These are phyloP conservation scores for Tautogolabrus adspersus DNA, from an alignment of 2,113 vertebrate species.

Conservation along the genomic window DNA sequence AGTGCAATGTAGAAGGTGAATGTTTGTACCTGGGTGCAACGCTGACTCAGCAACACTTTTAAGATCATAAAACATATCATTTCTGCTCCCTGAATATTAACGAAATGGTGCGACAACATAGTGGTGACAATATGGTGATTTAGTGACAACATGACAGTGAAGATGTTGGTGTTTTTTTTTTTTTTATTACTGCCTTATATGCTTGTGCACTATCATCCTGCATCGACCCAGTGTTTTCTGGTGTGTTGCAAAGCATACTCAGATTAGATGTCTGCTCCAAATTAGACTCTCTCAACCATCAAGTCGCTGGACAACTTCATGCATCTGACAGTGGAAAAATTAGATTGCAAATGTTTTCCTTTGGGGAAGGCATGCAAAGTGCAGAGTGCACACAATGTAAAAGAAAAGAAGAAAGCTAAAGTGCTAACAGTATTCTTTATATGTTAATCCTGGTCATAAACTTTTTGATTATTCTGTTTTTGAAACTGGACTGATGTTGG, in stretches of 20 bases:
- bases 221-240: neutral
- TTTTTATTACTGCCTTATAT: neutral
- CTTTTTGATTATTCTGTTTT: neutral
- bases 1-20: neutral
- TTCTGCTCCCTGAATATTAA: neutral
- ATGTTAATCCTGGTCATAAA: neutral
- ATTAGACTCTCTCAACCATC: slow-evolving; percentile 40
- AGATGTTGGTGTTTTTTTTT: neutral
- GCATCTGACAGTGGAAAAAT: slow-evolving; percentile 13
- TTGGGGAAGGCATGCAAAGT: neutral
- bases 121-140: too few relatives aligned
- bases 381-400: neutral
- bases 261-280: slow-evolving; percentile 22
- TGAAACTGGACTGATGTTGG: neutral
- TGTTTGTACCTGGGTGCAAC: neutral
- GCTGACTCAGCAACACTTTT: neutral
- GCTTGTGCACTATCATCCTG: neutral
- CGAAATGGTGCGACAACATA: too few relatives aligned
- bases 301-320: slow-evolving; percentile 25
- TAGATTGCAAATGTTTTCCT: slow-evolving; percentile 9
- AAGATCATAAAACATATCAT: neutral
- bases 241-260: neutral
- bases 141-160: neutral
- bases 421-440: neutral
- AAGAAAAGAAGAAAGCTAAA: neutral